Base-by-base conservation (phyloP, 2,888 invertebrate genomes). In the Erynnis tages region DNA sequence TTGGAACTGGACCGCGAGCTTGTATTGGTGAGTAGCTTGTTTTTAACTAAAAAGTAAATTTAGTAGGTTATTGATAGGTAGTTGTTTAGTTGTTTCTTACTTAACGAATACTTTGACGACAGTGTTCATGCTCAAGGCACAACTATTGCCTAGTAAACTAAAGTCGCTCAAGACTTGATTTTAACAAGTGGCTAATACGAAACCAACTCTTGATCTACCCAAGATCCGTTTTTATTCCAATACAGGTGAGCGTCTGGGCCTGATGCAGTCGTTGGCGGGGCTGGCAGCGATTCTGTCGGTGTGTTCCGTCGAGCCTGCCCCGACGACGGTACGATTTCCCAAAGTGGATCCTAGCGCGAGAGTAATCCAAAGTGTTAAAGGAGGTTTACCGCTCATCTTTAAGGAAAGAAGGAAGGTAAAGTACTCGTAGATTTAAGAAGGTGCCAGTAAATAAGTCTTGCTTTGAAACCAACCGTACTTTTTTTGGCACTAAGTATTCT, bases 261-360 rank as follows among this genome's bases (percentile, higher is more conserved):
- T 56, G 2, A 61, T 61, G 61, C 61, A 61, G 49, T 54, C 61
- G 1, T 32, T 61, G 16, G 57, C 59, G 0, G 61, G 61, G 2
- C 25, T 61, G 10, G 61, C 59, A 1, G 59, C 61, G 11, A 40
- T 59, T 4, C 56, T 61, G 5, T 44, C 47, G 13, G 44, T 47
- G 19, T 61, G 53, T 32, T 38, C 57, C 2, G 56, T 61, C 5
- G 49, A 44, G 5, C 58, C 59, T 1, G 44, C 21, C 21, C 32
- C 44, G 0, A 30, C 7, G n/a, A 14, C 21, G n/a, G 1, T 3
- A 4, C 19, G 21, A 13, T 1, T n/a, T 34, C 45, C 45, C 1
- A n/a, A 16, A 21, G 32, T 45, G 2, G 45, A 45, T 7, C 45
- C 45, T 6, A 17, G 13, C 4, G 6, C 32, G 2, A 23, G 14